phyloP scores from a whole-genome alignment of 64 coral and sea anemone species.

The Trachythela sp. region DNA sequence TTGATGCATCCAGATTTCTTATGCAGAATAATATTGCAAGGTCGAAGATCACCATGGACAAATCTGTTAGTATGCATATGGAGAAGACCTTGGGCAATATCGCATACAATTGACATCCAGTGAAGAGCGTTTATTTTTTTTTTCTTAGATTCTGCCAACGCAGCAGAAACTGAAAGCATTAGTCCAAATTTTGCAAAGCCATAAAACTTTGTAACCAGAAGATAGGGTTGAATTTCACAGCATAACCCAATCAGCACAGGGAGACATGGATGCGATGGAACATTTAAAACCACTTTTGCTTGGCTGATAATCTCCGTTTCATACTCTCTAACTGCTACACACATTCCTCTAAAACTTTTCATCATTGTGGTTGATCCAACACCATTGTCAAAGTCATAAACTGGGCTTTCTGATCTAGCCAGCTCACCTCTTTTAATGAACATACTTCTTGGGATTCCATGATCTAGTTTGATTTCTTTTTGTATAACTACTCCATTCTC shows the following conservation, averaged over 20 bases:
- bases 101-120: background rate
- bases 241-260: background rate
- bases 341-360: background rate
- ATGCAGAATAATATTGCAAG: background rate
- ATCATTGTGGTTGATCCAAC: background rate
- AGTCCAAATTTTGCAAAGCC: background rate
- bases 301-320: background rate
- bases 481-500: too few species aligned
- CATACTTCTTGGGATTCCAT: background rate
- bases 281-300: background rate
- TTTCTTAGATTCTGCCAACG: background rate
- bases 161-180: background rate
- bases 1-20: background rate
- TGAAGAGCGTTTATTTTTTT: background rate
- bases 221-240: background rate
- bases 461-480: too few species aligned
- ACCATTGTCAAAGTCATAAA: background rate
- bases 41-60: background rate
- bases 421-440: background rate
- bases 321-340: background rate
- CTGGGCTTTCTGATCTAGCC: background rate
- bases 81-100: background rate
- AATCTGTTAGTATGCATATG: background rate
- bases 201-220: background rate
- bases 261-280: background rate